Conservation (phyloP, 1,140 invertebrate genomes). For the Zaprionus davidi region DNA sequence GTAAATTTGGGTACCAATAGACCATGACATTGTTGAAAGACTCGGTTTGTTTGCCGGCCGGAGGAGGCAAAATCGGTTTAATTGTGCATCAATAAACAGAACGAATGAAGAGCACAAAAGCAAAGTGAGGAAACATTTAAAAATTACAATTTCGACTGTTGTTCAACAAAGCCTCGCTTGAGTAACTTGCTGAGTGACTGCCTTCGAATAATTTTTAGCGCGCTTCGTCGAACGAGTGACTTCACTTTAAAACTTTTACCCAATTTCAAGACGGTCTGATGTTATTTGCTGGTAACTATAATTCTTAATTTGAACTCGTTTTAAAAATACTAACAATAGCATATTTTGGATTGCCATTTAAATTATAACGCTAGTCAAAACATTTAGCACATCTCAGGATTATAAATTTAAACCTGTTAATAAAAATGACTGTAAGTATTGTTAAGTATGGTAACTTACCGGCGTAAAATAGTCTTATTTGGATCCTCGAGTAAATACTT, state of each 20-base stretch:
- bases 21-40: slow-evolving; percentile 72
- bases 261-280: background rate
- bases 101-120: slow-evolving; percentile 42
- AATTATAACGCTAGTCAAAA: background rate
- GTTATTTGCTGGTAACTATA: background rate
- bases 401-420: slow-evolving; percentile 30
- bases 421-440: background rate
- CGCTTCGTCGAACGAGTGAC: slow-evolving; percentile 33
- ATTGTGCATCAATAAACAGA: slow-evolving; percentile 67
- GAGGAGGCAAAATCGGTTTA: slow-evolving; percentile 55
- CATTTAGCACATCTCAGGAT: background rate
- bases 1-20: slow-evolving; percentile 66
- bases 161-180: slow-evolving; percentile 53
- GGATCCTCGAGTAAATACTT: background rate
- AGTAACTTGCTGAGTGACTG: slow-evolving; percentile 47
- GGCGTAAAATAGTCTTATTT: background rate
- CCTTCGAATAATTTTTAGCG: slow-evolving; percentile 31
- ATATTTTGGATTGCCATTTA: background rate
- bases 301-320: background rate
- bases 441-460: slow-evolving; percentile 7
- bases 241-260: slow-evolving; percentile 12
- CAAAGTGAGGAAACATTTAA: slow-evolving; percentile 48
- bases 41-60: slow-evolving; percentile 58
- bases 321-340: background rate
- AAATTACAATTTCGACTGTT: slow-evolving; percentile 35